Evolutionary conservation across 2,113 vertebrate species (phyloP), one percentile per base, ranked within the genome.

Genomic region (Fregata magnificens): DNA sequence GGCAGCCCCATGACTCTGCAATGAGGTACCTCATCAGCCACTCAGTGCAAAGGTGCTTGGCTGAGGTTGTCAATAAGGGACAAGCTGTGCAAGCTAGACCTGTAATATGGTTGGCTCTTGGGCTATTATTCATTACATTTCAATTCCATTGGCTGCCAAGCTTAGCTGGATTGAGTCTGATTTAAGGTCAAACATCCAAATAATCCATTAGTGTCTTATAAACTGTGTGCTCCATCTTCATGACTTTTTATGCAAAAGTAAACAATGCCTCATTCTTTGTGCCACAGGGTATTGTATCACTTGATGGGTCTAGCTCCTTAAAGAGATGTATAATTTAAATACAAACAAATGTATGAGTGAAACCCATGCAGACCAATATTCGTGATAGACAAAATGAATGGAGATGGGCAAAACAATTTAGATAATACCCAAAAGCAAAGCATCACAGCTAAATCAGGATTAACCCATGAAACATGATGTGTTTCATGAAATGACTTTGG

Each of bases 361-460:
- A 96, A 92, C 32, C 42, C 79, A 70, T 24, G 63, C 66, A 85
- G 86, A 93, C 80, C 61, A 21, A 90, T 82, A 91, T 73, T 94
- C 21, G 17, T 52, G 71, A 91, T 12, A 94, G 81, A 79, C 38
- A 95, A 82, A 93, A 82, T 50, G 65, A 91, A 92, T 66, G 59
- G 71, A 84, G 59, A 84, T 78, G 59, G 91, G 55, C 59, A 91
- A 95, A 96, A 90, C 88, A 94, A 97, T 94, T 94, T 82, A 91
- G 87, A 91, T 96, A 96, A 95, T 94, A 89, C 70, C 38, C 38
- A 73, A 95, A 93, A 94, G 50, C 71, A 96, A 94, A 91, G 84
- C 82, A 10, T 73, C 82, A 66, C 71, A 88, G 79, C 45, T 94
- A 96, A 96, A 90, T 90, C 89, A 92, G 95, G 89, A 97, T 95